Evolutionary conservation across 2,797 vertebrate genomes (phyloP), one percentile per base, ranked within the genome.

Genomic region (Acanthurus leucopareius): DNA sequence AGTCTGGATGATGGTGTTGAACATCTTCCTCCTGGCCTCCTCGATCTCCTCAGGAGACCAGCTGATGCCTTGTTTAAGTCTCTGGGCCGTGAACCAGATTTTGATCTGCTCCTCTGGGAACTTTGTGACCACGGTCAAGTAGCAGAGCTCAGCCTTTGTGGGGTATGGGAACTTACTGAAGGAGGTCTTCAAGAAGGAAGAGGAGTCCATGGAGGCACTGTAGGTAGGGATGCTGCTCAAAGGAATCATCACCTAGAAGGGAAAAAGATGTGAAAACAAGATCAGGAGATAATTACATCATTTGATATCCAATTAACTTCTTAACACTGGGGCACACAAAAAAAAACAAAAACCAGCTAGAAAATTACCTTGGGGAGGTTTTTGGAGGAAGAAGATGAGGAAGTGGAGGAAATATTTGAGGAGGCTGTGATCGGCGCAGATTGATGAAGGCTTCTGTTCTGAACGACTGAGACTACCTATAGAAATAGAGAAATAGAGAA

Each of bases 11-110:
- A 99, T 97, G 0, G 98, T 99, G 90, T 97, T 99, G 91, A 99
- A 99, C 98, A 99, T 99, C 91, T 99, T 99, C 76, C 98, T 97
- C 85, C 98, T 94, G 32, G 98, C 97, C 25, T 99, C 98, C 88
- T 99, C 98, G 0, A 99, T 99, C 93, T 99, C 98, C 89, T 99
- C 98, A 0, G 98, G 98, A 32, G 98, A 99, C 98, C 98, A 99
- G 92, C 98, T 99, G 90, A 99, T 99, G 59, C 98, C 98, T 66
- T 99, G 98, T 91, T 99, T 99, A 53, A 99, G 94, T 90, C 98
- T 94, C 88, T 99, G 98, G 5, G 98, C 98, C 0, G 98, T 99
- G 92, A 99, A 99, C 98, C 98, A 99, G 93, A 99, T 99, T 94
- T 99, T 99, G 86, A 99, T 97, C 92, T 99, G 98, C 82, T 99